phyloP scores from a whole-genome alignment of 2,113 vertebrate genomes.

The Apeltes quadracus region DNA sequence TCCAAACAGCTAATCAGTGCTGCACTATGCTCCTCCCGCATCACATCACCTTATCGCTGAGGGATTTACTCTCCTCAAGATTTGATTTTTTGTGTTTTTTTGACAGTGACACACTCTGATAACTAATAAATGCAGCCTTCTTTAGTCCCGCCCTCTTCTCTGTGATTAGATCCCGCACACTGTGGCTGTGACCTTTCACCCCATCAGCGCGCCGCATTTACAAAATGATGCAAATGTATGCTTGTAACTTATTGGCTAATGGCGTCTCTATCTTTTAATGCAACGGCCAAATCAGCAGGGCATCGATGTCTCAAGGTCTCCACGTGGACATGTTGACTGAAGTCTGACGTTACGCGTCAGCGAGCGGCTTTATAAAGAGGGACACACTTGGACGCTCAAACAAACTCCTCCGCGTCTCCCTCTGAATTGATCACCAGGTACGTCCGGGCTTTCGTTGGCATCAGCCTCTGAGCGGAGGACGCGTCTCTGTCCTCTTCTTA shows the following conservation, averaged over 20 bases:
- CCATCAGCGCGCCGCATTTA: not conserved
- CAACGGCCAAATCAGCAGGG: conserved; percentile 44
- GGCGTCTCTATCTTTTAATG: not conserved
- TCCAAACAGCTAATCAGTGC: conserved; percentile 32
- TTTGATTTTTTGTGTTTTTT: not conserved
- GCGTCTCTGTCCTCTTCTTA: not conserved
- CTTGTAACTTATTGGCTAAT: not conserved
- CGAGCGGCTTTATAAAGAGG: conserved; percentile 68
- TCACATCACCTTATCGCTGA: conserved; percentile 30
- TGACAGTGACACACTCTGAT: not conserved
- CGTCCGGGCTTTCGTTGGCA: conserved; percentile 25
- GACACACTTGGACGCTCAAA: conserved; percentile 13
- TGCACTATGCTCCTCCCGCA: conserved; percentile 41
- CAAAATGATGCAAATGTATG: not conserved
- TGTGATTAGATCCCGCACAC: not conserved
- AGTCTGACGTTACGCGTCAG: conserved; percentile 61
- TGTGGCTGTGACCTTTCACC: not conserved
- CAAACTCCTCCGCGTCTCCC: conserved; percentile 38
- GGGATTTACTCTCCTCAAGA: not conserved
- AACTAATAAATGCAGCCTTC: too few species aligned
- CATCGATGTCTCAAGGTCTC: conserved; percentile 51
- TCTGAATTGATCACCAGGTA: conserved; percentile 66
- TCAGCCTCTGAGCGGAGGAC: not conserved
- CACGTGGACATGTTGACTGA: conserved; percentile 61
- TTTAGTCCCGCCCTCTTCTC: not conserved